These are phyloP conservation scores for Mobula hypostoma DNA, from an alignment of 2,113 vertebrate genomes.

Conservation along the genomic window DNA sequence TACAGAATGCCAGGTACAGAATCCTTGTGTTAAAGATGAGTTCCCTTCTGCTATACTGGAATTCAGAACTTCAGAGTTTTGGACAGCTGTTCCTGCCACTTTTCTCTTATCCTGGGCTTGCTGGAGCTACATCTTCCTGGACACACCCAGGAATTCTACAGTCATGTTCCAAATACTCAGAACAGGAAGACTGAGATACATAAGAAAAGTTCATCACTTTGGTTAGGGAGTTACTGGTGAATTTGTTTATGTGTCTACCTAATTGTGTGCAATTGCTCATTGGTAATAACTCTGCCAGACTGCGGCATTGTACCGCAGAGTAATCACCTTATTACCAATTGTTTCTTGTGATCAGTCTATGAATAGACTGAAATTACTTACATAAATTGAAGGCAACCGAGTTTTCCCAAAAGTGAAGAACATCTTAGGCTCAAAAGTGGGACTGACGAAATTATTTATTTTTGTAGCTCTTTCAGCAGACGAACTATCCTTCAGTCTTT, in stretches of 20 bases:
- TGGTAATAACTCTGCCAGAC: neutral
- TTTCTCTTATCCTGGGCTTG: no score
- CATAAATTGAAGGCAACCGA: conserved; percentile 53
- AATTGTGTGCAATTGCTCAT: neutral
- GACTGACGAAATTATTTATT: conserved; percentile 46
- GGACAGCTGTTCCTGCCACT: no score
- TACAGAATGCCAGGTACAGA: no score
- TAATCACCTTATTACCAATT: neutral
- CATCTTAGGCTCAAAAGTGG: conserved; percentile 50
- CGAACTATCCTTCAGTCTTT: neutral
- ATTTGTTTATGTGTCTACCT: neutral
- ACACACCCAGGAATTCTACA: no score
- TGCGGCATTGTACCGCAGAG: neutral
- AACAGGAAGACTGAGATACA: no score
- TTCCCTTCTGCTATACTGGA: no score
- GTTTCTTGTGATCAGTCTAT: neutral
- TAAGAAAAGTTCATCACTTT: no score
- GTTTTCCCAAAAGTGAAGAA: conserved; percentile 57
- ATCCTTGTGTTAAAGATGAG: no score
- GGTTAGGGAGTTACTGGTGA: no score
- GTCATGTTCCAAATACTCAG: no score
- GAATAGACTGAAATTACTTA: conserved; percentile 49
- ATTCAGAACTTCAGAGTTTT: no score
- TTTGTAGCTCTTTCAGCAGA: conserved; percentile 34
- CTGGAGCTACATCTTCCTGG: no score